Base-by-base conservation (phyloP, 2,888 invertebrate genomes). In the Lasioglossum leucozonium region DNA sequence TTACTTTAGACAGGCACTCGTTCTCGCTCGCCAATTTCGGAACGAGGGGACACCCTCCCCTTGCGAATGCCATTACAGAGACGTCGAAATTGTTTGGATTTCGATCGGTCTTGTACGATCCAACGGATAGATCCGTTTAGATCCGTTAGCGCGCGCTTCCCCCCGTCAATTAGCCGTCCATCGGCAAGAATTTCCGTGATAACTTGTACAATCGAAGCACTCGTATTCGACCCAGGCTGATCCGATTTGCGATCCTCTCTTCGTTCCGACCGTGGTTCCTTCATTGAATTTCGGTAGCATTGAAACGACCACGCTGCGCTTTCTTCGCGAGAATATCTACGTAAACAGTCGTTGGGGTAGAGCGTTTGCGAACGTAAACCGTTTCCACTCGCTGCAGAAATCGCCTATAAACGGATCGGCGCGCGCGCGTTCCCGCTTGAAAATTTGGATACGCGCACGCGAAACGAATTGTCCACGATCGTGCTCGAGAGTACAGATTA, bases 1-100 rank as follows among this genome's bases (percentile, higher is more conserved):
- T 82, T 72, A 72, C 84, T 82, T 88, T 88, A 78, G 88, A 85
- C 78, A 79, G 82, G 79, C 82, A 79, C 79, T 82, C 80, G 87
- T 62, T 62, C n/a, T n/a, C 16, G 58, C 26, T 62, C 16, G 78
- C 77, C 77, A 4, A 84, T 86, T 81, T 73, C 26, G 65, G 51
- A 62, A 65, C 58, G 55, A 18, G 69, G 78, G 34, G 72, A 34
- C 37, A 62, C 69, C 58, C 72, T 10, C 22, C 40, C 76, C 77
- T 73, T 22, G 18, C 82, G 86, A 82, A 86, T 81, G 79, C 77
- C 82, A 88, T 88, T 82, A 62, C 65, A 77, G 75, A 77, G 79
- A 78, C 72, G 83, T 13, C 73, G 79, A 78, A 82, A 86, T 82
- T 86, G 80, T 87, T 86, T 84, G 86, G 80, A 82, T 86, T 86